Evolutionary conservation across 2,797 vertebrate genomes (phyloP).

Genomic region (Euthynnus affinis): DNA sequence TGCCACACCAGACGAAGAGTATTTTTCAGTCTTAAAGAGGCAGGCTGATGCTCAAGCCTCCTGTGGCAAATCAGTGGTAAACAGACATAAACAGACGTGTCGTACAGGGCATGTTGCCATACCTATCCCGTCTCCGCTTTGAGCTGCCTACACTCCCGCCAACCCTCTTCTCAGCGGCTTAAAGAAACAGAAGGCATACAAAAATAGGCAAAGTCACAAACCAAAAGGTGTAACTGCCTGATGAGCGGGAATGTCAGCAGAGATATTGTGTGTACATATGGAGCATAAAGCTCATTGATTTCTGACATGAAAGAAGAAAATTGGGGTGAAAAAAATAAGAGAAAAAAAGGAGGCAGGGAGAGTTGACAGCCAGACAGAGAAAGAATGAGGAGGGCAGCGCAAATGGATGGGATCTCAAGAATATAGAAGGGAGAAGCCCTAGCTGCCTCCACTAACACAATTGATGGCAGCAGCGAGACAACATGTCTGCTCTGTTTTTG

Average conservation of each 20-base stretch:
- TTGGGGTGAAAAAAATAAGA: conserved; percentile 34
- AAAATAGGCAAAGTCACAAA: conserved; percentile 72
- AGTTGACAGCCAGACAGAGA: conserved; percentile 20
- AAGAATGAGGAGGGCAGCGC: conserved; percentile 37
- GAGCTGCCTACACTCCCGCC: conserved; percentile 53
- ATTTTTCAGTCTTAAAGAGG: conserved; percentile 38
- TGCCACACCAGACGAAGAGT: conserved; percentile 24
- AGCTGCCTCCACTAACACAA: conserved; percentile 33
- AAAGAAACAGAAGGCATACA: conserved; percentile 37
- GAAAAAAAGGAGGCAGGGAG: conserved; percentile 17
- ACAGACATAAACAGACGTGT: conserved; percentile 53
- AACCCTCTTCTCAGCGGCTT: conserved; percentile 37
- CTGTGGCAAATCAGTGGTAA: conserved; percentile 50
- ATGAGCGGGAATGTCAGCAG: conserved; percentile 83
- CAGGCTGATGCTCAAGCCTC: conserved; percentile 32
- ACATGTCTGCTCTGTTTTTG: conserved; percentile 47
- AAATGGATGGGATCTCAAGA: conserved; percentile 61
- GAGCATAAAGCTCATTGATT: conserved; percentile 41
- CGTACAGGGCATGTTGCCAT: conserved; percentile 58
- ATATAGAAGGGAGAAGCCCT: conserved; percentile 46
- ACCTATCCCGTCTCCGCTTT: conserved; percentile 69
- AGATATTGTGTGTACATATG: conserved; percentile 41
- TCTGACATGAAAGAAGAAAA: conserved; percentile 39
- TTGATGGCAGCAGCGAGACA: conserved; percentile 51
- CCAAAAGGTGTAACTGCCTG: conserved; percentile 66